A percentile compares a stretch with the other conserved stretches of the same genome.
Evolutionary conservation across 2,797 vertebrate genomes (phyloP).

Genomic region (Peromyscus melanophrys): DNA sequence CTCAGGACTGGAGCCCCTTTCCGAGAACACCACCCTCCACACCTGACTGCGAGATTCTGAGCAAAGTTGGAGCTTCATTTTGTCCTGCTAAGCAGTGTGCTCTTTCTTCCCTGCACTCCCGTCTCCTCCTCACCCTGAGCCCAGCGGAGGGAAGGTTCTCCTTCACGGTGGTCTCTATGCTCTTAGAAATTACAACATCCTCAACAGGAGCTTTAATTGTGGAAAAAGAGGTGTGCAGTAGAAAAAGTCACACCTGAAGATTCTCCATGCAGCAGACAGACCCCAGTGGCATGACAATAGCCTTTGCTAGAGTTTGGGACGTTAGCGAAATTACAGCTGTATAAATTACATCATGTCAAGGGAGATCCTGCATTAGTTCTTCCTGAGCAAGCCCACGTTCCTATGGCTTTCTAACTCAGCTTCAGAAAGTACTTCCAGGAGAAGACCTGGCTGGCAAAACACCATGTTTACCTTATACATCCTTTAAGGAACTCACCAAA

Average conservation of each 20-base stretch:
- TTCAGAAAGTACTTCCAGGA: constrained; percentile 66
- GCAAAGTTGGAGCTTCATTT: constrained; percentile 3
- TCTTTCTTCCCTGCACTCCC: background rate
- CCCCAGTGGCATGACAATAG: constrained; percentile 59
- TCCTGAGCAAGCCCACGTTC: constrained; percentile 83
- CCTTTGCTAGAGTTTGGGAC: constrained; percentile 78
- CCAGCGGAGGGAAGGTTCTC: constrained; percentile 8
- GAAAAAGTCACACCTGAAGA: constrained; percentile 62
- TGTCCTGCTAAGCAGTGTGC: background rate
- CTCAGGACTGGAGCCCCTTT: background rate
- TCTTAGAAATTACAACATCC: constrained; percentile 1
- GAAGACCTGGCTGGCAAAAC: constrained; percentile 77
- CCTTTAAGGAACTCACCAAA: constrained; percentile 43
- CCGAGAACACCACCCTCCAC: background rate
- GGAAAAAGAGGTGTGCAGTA: background rate
- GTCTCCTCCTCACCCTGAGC: background rate
- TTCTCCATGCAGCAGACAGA: constrained; percentile 47
- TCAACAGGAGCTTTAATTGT: constrained; percentile 31
- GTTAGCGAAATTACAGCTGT: constrained; percentile 80
- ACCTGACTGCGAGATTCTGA: background rate
- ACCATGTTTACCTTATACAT: constrained; percentile 54
- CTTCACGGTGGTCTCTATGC: constrained; percentile 20
- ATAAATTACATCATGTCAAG: constrained; percentile 58
- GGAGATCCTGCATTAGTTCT: constrained; percentile 76
- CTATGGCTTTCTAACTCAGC: constrained; percentile 77